Evolutionary conservation across 2,113 vertebrate genomes (phyloP), one percentile per base, ranked within the genome.

Genomic region (Coregonus clupeaformis): DNA sequence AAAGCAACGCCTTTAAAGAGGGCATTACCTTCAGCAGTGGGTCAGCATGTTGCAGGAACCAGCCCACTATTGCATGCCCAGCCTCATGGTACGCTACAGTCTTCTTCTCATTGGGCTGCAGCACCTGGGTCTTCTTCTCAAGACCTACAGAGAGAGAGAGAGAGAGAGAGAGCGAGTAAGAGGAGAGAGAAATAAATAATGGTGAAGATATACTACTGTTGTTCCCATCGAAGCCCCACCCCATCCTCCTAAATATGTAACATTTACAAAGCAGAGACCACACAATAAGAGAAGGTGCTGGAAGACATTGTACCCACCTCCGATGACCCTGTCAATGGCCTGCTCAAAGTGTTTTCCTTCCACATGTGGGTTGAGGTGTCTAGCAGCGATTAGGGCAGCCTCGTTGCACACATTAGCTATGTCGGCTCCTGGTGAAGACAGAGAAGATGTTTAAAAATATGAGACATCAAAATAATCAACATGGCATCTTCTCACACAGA

Each of bases 81-180:
- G 95, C 95, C 81, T 97, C 96, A 0, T 97, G 96, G 84, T 95
- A 97, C 0, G 96, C 96, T 22, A 97, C 95, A 0, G 93, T 97
- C 89, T 94, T 96, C 83, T 97, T 97, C 88, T 97, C 96, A n/a
- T 94, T 91, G 0, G 96, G 96, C 78, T 97, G 96, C 7, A 97
- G 91, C 14, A 97, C 95, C 84, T 97, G 96, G 3, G 95, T 96
- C 90, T 95, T 97, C 87, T 96, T 97, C 92, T 97, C 96, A 86
- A 97, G 90, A 18, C 49, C 49, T 52, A 52, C 12, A 52, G 12
- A 5, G 9, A 25, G 60, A 62, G 57, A n/a, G 11, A 45, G 13
- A 18, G 49, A 52, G 6, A 27, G 7, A 27, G 27, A 22, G 20
- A n/a, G 27, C 1, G 27, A 27, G 27, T 1, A 2, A 27, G 27